Conservation (phyloP, 2,113 vertebrate species). For the Cricetomys ansorgei region DNA sequence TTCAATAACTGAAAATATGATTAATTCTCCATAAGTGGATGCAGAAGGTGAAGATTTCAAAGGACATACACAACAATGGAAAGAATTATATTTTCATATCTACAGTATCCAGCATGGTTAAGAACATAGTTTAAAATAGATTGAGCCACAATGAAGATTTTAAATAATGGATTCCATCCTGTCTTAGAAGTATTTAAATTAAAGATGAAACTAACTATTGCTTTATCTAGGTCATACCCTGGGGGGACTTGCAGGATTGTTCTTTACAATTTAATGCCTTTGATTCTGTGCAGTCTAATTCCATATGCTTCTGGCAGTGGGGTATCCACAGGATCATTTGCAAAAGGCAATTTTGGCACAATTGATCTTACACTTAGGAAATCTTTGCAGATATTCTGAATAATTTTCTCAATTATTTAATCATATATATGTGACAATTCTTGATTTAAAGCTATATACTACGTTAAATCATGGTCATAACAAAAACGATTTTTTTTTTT, state of each 20-base stretch:
- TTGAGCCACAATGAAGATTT: conserved; percentile 27
- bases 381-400: conserved; percentile 50
- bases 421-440: not conserved
- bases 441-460: not conserved
- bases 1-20: conserved; percentile 35
- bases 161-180: conserved; percentile 70
- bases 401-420: conserved; percentile 31
- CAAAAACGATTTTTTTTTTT: not conserved
- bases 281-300: conserved; percentile 44
- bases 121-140: conserved; percentile 59
- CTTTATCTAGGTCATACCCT: conserved; percentile 51
- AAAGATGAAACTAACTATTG: conserved; percentile 61
- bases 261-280: conserved; percentile 60
- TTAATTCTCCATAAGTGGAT: conserved; percentile 25
- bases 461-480: not conserved
- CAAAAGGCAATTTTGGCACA: conserved; percentile 44
- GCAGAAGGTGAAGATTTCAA: conserved; percentile 23
- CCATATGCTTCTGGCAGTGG: not conserved
- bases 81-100: conserved; percentile 12
- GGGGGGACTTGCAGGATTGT: not conserved
- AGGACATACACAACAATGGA: not conserved
- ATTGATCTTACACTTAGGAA: conserved; percentile 20
- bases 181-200: conserved; percentile 44
- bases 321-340: conserved; percentile 23
- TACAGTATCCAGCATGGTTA: not conserved